Conservation (phyloP, 1,140 invertebrate genomes). For the Ceratosolen solmsi region DNA sequence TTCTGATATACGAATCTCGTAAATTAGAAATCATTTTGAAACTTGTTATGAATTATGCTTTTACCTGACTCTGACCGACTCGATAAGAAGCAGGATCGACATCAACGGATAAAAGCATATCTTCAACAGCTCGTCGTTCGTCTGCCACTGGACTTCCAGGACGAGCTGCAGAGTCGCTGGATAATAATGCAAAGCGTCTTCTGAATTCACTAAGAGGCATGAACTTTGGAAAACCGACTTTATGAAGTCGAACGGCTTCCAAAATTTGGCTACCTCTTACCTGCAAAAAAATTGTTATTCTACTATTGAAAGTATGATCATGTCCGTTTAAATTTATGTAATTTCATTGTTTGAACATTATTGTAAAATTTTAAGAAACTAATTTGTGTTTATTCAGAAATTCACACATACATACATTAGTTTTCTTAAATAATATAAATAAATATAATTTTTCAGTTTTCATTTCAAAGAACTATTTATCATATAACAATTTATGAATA, state of each 20-base stretch:
- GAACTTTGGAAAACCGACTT: slow-evolving; percentile 94
- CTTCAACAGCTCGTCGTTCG: slow-evolving; percentile 81
- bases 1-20: no score
- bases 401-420: no score
- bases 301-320: not conserved
- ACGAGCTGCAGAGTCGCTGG: slow-evolving; percentile 73
- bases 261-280: slow-evolving; percentile 92
- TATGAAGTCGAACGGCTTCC: slow-evolving; percentile 90
- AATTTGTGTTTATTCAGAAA: no score
- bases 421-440: no score
- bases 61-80: slow-evolving; percentile 92
- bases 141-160: slow-evolving; percentile 76
- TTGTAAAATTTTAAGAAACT: no score
- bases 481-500: no score
- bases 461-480: no score
- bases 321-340: no score
- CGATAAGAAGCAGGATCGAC: slow-evolving; percentile 90
- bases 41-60: slow-evolving; percentile 65
- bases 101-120: slow-evolving; percentile 89
- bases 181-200: slow-evolving; percentile 85
- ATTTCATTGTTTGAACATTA: no score
- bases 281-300: slow-evolving; percentile 69
- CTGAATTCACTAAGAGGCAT: slow-evolving; percentile 91
- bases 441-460: no score
- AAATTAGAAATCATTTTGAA: no score